Base-by-base conservation (phyloP, 2,888 invertebrate genomes). In the Drosophila infuscata region DNA sequence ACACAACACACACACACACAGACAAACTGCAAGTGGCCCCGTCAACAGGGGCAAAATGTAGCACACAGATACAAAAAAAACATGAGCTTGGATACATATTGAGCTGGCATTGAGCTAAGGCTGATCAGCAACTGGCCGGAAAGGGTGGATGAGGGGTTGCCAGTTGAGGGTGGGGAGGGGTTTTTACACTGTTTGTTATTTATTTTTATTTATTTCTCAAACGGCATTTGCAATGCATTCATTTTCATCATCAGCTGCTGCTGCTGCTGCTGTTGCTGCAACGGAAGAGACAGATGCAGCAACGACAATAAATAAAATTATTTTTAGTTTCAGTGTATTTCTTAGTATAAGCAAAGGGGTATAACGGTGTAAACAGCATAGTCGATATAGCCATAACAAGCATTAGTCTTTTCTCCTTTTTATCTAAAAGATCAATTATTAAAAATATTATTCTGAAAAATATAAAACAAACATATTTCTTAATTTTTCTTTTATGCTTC, bases 21-120 rank as follows among this genome's bases (percentile, higher is more conserved):
- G 72, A 63, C 66, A 59, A 70, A 64, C 72, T 80, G 81, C 87
- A 88, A 86, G 82, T 81, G 89, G 89, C 85, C 85, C 75, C 79
- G 83, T 72, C 76, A 60, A 70, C 70, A 46, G 74, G 70, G 53
- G 74, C 72, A 67, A 74, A 70, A 79, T 81, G 82, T 81, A 69
- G 82, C 81, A 52, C 78, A 74, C 67, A 82, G 74, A 83, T 69
- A 72, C 85, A 83, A 75, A 78, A 69, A 64, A 74, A 58, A 64
- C 81, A 83, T 69, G 66, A 65, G 80, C 71, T 70, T 64, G 74
- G 83, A 76, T 88, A 86, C 76, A 63, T 78, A 83, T 83, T 72
- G 78, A 86, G 87, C 89, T 88, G 78, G 78, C 78, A 79, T 79
- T 79, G 78, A 79, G 82, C 65, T 70, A 66, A 81, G 82, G 70